phyloP scores from a whole-genome alignment of 2,888 invertebrate genomes.

The Cephus rjabovi region DNA sequence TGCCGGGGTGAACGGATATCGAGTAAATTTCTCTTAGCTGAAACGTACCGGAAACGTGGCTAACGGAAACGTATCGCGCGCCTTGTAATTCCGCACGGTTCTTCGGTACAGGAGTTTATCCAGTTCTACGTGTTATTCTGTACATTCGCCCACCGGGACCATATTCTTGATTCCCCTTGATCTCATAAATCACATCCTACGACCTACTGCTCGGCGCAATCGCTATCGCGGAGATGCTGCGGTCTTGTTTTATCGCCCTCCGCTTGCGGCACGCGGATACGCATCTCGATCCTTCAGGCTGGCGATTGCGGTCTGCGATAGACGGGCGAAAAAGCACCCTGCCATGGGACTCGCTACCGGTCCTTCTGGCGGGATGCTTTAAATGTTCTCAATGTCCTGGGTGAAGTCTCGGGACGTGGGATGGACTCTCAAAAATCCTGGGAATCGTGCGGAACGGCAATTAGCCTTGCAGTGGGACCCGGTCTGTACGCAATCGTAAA shows the following conservation, averaged over 20 bases:
- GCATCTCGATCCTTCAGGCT: not conserved
- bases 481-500: not conserved
- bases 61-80: not conserved
- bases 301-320: not conserved
- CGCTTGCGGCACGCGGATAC: not conserved
- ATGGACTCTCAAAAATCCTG: not conserved
- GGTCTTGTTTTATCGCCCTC: not conserved
- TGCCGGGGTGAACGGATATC: not conserved
- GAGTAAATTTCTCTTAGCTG: not conserved
- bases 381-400: not conserved
- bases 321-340: not conserved
- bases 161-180: not conserved
- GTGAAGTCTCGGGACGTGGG: not conserved
- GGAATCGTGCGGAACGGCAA: not conserved
- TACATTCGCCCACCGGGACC: not conserved
- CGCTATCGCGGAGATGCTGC: not conserved
- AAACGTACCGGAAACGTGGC: not conserved
- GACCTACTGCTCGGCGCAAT: not conserved
- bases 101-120: not conserved
- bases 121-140: not conserved
- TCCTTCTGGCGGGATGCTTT: not conserved
- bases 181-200: constrained; percentile 9
- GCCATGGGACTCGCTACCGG: not conserved
- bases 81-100: not conserved
- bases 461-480: not conserved